phyloP scores from a whole-genome alignment of 2,797 vertebrate genomes.

The Neopelma chrysocephalum region DNA sequence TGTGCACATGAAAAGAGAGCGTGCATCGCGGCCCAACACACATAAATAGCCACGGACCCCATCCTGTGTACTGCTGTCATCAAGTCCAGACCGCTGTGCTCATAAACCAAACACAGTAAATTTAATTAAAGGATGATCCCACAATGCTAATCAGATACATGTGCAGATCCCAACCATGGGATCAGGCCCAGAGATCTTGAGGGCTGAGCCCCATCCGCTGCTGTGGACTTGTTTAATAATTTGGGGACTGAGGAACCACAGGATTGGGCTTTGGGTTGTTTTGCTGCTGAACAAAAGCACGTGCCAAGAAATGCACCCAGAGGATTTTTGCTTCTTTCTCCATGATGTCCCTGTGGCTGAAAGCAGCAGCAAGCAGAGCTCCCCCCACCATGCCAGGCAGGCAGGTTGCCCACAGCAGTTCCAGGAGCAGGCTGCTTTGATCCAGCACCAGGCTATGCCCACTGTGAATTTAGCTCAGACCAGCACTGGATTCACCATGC shows the following conservation, averaged over 20 bases:
- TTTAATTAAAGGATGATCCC: constrained; percentile 54
- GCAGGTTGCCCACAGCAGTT: background rate
- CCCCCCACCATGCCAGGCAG: background rate
- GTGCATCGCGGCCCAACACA: accelerated
- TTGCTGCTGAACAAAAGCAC: background rate
- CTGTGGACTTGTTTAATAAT: background rate
- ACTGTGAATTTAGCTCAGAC: background rate
- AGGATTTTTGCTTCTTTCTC: background rate
- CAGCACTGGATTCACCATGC: background rate
- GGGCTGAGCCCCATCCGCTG: background rate
- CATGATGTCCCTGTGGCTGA: background rate
- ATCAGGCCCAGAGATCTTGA: background rate
- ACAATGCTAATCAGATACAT: constrained; percentile 23
- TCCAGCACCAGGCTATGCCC: background rate
- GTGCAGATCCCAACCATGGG: background rate
- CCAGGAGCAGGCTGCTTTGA: background rate
- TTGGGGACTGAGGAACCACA: background rate
- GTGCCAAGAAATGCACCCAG: background rate
- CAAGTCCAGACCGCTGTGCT: constrained; percentile 15
- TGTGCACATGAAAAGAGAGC: background rate
- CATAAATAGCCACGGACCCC: constrained; percentile 5
- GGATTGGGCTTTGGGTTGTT: background rate
- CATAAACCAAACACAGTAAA: constrained; percentile 45
- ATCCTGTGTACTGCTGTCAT: constrained; percentile 51
- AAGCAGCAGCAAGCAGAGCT: background rate